Evolutionary conservation across 2,888 invertebrate species (phyloP).

Genomic region (Keiferia lycopersicella): DNA sequence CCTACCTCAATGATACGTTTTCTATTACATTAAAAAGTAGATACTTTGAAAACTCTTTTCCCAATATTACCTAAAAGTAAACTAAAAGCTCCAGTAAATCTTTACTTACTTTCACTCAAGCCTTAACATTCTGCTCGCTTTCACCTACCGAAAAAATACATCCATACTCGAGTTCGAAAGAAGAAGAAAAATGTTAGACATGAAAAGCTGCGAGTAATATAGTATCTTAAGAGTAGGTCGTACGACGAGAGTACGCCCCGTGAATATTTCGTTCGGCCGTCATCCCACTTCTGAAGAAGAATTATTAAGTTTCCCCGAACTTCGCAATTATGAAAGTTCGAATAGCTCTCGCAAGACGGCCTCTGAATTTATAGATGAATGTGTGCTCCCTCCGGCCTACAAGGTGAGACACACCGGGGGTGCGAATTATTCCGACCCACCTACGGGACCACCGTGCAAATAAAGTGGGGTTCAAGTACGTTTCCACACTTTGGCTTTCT

Average conservation of each 20-base stretch:
- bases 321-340: conserved; percentile 81
- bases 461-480: conserved; percentile 43
- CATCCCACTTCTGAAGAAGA: conserved; percentile 80
- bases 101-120: not conserved
- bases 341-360: conserved; percentile 79
- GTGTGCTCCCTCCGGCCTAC: conserved; percentile 56
- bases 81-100: conserved; percentile 8
- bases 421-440: conserved; percentile 45
- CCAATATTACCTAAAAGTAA: not conserved
- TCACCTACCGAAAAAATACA: conserved; percentile 3
- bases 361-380: conserved; percentile 80
- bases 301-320: conserved; percentile 80
- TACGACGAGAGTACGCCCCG: conserved; percentile 67
- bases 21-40: not conserved
- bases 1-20: conserved; percentile 8
- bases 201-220: conserved; percentile 66
- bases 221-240: conserved; percentile 65
- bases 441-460: conserved; percentile 39
- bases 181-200: conserved; percentile 59
- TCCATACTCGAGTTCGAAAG: conserved; percentile 46
- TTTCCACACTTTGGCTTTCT: conserved; percentile 23
- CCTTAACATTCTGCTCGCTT: not conserved
- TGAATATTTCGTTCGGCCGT: conserved; percentile 78
- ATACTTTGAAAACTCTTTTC: not conserved
- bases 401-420: conserved; percentile 54